phyloP scores from a whole-genome alignment of 2,888 invertebrate genomes.

The Busseola fusca region DNA sequence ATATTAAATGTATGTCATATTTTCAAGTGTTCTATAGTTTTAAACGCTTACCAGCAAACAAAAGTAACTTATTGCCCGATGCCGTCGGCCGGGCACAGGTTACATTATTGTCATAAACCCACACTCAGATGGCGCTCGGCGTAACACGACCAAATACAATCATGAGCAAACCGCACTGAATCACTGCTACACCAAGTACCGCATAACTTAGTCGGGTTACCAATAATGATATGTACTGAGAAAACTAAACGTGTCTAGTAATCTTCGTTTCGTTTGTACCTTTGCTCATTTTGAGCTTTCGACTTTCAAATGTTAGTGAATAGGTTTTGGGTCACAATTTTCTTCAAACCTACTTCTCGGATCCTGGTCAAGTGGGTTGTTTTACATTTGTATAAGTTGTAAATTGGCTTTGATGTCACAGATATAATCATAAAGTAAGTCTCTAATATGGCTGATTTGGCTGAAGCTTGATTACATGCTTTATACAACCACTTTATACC shows the following conservation, averaged over 20 bases:
- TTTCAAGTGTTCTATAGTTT: slow-evolving; percentile 76
- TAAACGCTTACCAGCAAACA: slow-evolving; percentile 83
- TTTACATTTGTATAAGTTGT: slow-evolving; percentile 36
- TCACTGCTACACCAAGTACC: slow-evolving; percentile 59
- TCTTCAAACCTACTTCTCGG: slow-evolving; percentile 32
- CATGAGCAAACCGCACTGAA: slow-evolving; percentile 64
- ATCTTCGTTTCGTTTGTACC: slow-evolving; percentile 47
- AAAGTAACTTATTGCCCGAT: slow-evolving; percentile 81
- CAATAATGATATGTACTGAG: slow-evolving; percentile 63
- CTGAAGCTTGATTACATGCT: slow-evolving; percentile 18
- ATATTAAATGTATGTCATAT: slow-evolving; percentile 58
- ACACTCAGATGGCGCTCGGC: slow-evolving; percentile 68
- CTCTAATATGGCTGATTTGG: slow-evolving; percentile 16
- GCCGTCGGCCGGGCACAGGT: slow-evolving; percentile 78
- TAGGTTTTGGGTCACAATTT: slow-evolving; percentile 49
- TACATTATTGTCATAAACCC: slow-evolving; percentile 78
- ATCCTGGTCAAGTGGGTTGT: slow-evolving; percentile 33
- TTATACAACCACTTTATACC: background rate
- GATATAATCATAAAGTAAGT: slow-evolving; percentile 29
- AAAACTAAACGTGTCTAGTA: slow-evolving; percentile 59
- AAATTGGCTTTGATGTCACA: slow-evolving; percentile 43
- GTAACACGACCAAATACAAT: slow-evolving; percentile 70
- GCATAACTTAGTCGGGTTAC: slow-evolving; percentile 60
- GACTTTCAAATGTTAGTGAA: slow-evolving; percentile 58
- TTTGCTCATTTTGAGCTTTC: slow-evolving; percentile 56